Percentiles rank a stretch among this genome's conserved stretches.
Evolutionary conservation across 2,797 vertebrate species (phyloP).

Genomic region (Poecilia wingei): DNA sequence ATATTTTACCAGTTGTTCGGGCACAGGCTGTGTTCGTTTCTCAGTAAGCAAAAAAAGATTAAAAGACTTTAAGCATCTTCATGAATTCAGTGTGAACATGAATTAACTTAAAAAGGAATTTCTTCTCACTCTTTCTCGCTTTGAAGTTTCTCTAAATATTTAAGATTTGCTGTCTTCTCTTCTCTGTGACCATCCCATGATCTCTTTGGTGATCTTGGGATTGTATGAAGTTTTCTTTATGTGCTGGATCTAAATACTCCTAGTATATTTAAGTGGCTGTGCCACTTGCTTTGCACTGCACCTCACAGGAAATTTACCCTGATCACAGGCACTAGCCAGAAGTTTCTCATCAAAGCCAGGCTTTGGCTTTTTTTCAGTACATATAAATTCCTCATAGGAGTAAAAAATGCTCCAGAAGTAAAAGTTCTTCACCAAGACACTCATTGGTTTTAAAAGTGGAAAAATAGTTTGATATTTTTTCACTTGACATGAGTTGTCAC

Average conservation of each 20-base stretch:
- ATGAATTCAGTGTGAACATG: slow-evolving; percentile 43
- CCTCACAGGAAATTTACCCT: slow-evolving; percentile 30
- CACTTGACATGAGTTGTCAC: not conserved
- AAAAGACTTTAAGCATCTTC: slow-evolving; percentile 35
- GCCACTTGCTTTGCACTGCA: slow-evolving; percentile 24
- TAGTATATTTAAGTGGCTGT: slow-evolving; percentile 28
- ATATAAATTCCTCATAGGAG: slow-evolving; percentile 21
- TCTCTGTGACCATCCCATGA: slow-evolving; percentile 38
- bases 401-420: slow-evolving; percentile 9
- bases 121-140: slow-evolving; percentile 19
- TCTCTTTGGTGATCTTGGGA: slow-evolving; percentile 42
- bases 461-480: not conserved
- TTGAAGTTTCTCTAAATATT: slow-evolving; percentile 55
- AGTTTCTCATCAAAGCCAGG: slow-evolving; percentile 20
- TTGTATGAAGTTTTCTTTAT: slow-evolving; percentile 36
- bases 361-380: slow-evolving; percentile 21
- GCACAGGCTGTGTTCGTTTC: slow-evolving; percentile 15
- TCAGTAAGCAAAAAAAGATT: slow-evolving; percentile 40
- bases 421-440: not conserved
- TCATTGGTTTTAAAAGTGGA: slow-evolving; percentile 13
- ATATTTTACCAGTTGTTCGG: slow-evolving; percentile 28
- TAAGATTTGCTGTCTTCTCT: slow-evolving; percentile 35
- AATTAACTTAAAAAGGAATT: slow-evolving; percentile 43
- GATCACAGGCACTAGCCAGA: slow-evolving; percentile 36
- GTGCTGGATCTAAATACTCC: slow-evolving; percentile 28